Evolutionary conservation across 2,888 invertebrate species (phyloP), one percentile per base, ranked within the genome.

Genomic region (Resseliella maxima): DNA sequence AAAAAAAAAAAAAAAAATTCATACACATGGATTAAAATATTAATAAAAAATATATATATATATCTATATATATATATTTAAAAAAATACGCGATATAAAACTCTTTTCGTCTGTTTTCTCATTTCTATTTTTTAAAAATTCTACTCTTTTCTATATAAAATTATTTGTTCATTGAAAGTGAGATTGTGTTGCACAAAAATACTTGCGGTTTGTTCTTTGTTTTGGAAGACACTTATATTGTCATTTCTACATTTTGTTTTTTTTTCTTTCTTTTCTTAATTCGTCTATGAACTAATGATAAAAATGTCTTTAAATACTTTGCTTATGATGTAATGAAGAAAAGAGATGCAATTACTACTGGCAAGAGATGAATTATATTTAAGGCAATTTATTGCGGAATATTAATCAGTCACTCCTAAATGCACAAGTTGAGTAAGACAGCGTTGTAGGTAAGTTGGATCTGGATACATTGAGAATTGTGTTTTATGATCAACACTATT

Each of bases 401-500:
- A n/a, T 89, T 88, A 92, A 88, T 92, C 92, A 86, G 91, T 92
- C 24, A 92, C 92, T 54, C 92, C 92, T 87, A 92, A 88, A 89
- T 92, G 91, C 86, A 91, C 90, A 87, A 92, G 88, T 88, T 92
- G 92, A 86, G 91, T 91, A 90, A 92, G 90, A 87, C 91, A 90
- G 86, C 92, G 93, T 89, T 94, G 94, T 88, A 96, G 92, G 90
- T 96, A 96, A 87, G 93, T 94, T 3, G 94, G 93, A 91, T 96
- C 96, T 1, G 96, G 96, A 90, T 95, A 96, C 88, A 95, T 95
- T 86, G 94, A 94, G 38, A 94, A 92, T 90, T 95, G 94, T 87
- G 96, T 96, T 91, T 96, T 96, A 90, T 97, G 97, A 89, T 96
- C 96, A 87, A 97, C 95, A 89, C 94, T 95, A 90, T 96, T 96